Evolutionary conservation across 2,888 invertebrate genomes (phyloP).

Genomic region (Apomyelois bistriatella): DNA sequence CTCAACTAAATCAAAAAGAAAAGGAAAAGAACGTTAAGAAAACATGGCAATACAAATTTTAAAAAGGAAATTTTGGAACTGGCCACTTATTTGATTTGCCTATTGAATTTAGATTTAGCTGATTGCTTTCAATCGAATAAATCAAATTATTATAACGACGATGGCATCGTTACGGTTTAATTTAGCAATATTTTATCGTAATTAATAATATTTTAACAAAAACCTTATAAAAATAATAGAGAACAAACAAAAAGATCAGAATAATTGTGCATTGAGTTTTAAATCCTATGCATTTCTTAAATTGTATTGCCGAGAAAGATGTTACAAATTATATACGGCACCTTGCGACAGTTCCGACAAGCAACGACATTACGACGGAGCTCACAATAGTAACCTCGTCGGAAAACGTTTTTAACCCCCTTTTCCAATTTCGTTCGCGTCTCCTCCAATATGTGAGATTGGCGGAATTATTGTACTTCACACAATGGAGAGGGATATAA

Average conservation of each 20-base stretch:
- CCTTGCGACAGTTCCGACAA: neutral
- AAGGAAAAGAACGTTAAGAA: neutral
- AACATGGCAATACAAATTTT: neutral
- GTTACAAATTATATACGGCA: too few relatives aligned
- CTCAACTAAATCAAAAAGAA: neutral
- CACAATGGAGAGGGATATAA: slow-evolving; percentile 18
- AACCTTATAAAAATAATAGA: too few relatives aligned
- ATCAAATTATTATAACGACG: neutral
- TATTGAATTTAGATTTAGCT: neutral
- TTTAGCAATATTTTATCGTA: neutral
- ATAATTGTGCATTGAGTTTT: too few relatives aligned
- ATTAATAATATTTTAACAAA: neutral
- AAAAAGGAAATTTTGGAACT: slow-evolving; percentile 12
- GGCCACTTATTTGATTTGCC: neutral
- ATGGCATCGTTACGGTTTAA: neutral
- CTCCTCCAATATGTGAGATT: slow-evolving; percentile 18
- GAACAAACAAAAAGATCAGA: too few relatives aligned
- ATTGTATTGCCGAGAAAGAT: too few relatives aligned
- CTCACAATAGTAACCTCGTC: slow-evolving; percentile 11
- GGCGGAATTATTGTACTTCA: slow-evolving; percentile 17
- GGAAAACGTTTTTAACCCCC: slow-evolving; percentile 12
- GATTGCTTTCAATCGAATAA: neutral
- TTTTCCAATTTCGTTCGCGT: slow-evolving; percentile 23
- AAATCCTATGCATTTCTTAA: too few relatives aligned
- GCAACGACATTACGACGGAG: neutral